Base-by-base conservation (phyloP, 1,140 invertebrate species). In the Lepeophtheirus salmonis region DNA sequence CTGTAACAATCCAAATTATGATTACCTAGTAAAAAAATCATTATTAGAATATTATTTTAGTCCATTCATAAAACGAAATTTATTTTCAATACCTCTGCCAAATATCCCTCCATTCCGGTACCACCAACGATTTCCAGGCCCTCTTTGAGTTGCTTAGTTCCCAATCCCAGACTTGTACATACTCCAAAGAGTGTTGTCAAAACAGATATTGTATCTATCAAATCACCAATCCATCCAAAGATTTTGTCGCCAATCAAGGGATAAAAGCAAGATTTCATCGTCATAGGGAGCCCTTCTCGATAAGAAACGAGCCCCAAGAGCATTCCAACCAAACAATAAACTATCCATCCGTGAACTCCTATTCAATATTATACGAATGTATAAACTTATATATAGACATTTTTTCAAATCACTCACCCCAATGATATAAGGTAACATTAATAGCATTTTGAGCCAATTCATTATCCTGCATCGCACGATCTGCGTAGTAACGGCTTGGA, bases 191-290 rank as follows among this genome's bases (percentile, higher is more conserved):
- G 26, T 2, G 57, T 59, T 13, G 57, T 41, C 17, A 59, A 16
- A 50, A 59, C 30, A 16, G 57, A 59, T 16, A 59, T 3, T 21
- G 22, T 50, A 50, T 59, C 57, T 3, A 59, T 50, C 13, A 48
- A 17, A 50, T 59, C 57, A 6, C 57, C 57, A 48, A 41, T 25
- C 57, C 57, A 59, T 14, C 57, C 57, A 41, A 50, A 59, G 2
- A 59, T 59, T 17, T 41, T 48, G 49, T 59, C 48, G 1, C 48
- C 48, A n/a, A 59, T 50, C 57, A 59, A 16, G 1, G 57, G 57
- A 50, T 59, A 59, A 41, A 59, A 59, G 17, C 57, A 59, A 2
- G 57, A 59, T 22, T 59, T 59, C 30, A 59, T 50, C 23, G 57
- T 59, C 57, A 59, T 59, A 16, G 57, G 57, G 3, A 59, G 18